These are phyloP conservation scores for Phrynosoma platyrhinos DNA, from an alignment of 2,113 vertebrate species.

Conservation along the genomic window DNA sequence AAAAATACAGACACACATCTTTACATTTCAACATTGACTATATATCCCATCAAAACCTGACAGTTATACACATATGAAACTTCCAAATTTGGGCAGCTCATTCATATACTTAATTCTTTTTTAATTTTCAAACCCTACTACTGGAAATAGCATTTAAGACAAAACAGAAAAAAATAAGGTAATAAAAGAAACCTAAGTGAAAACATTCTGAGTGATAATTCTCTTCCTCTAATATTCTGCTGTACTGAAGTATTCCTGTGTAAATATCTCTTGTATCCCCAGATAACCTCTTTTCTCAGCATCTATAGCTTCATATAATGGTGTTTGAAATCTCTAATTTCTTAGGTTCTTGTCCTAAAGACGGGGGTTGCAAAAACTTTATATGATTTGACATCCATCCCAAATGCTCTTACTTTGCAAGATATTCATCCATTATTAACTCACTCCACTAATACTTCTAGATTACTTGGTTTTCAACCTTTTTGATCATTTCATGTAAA, in stretches of 20 bases:
- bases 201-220: background rate
- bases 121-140: background rate
- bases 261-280: background rate
- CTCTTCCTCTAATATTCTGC: background rate
- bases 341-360: conserved; percentile 7
- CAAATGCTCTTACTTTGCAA: background rate
- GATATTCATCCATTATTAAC: conserved; percentile 9
- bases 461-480: background rate
- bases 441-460: background rate
- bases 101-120: background rate
- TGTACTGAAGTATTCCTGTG: background rate
- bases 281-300: background rate
- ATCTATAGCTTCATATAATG: background rate
- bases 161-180: background rate
- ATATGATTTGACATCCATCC: conserved; percentile 12
- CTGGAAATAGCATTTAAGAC: background rate
- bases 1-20: too few relatives aligned
- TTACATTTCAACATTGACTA: too few relatives aligned
- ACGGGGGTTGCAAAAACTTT: background rate
- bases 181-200: background rate
- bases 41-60: too few relatives aligned
- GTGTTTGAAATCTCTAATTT: conserved; percentile 13
- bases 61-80: background rate
- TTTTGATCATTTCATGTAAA: background rate
- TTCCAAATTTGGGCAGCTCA: background rate